Evolutionary conservation across 2,113 vertebrate species (phyloP), one percentile per base, ranked within the genome.

Genomic region (Clarias gariepinus): DNA sequence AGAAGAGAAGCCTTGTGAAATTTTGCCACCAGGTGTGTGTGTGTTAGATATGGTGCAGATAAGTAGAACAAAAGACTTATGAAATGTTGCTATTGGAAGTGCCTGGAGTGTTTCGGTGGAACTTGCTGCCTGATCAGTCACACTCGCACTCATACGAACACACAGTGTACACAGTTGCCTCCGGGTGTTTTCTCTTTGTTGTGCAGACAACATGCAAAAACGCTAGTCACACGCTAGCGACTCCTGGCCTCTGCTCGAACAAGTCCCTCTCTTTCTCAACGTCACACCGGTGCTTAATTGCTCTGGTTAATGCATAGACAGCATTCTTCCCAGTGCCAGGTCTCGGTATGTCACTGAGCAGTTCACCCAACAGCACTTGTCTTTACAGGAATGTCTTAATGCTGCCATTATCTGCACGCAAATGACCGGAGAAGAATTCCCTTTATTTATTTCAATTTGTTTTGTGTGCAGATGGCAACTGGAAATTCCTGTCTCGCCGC

Each of bases 401-500:
- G 58, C 41, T 57, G 33, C 15, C 5, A 25, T 55, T 76, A 76
- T 57, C 66, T 52, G n/a, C 9, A 58, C 16, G 25, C 41, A 58
- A 16, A 80, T 30, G 81, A 87, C 58, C 19, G 23, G 21, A 33
- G 58, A 41, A 57, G 18, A 87, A 77, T 74, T n/a, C 4, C 28
- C 8, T 69, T 64, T 47, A 64, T 81, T 64, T 53, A 60, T 33
- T 55, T 63, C 58, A 21, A 52, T 25, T 76, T 11, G 18, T 71
- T 61, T 68, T 71, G 13, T 16, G 19, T 28, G 25, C 16, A 58
- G 25, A 18, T 61, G 7, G 0, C 25, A 73, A 71, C 89, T 81
- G 76, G 86, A 89, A 87, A 84, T 83, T 86, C 89, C 84, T 79
- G 89, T 87, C 28, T 5, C 13, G 36, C 74, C 3, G 66, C 83